Percentiles rank a stretch among this genome's conserved stretches.
These are phyloP conservation scores for Puma concolor DNA, from an alignment of 2,113 vertebrate species.

Conservation along the genomic window DNA sequence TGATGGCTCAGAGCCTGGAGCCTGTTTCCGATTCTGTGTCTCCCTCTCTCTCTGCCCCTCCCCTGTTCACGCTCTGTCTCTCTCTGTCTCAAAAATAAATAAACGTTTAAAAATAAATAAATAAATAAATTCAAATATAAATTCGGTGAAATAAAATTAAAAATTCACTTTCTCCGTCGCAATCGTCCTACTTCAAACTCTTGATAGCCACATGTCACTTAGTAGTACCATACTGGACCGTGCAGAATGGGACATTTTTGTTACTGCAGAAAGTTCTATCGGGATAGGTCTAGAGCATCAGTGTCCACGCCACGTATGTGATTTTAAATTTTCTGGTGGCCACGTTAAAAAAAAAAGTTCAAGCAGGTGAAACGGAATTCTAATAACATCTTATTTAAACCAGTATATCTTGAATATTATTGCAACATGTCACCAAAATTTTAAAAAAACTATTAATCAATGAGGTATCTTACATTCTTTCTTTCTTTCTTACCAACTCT, in stretches of 20 bases:
- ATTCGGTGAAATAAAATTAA: not conserved
- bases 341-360: not conserved
- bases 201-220: accelerated
- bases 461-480: not conserved
- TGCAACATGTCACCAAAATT: not conserved
- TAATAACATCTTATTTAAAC: not conserved
- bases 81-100: no score
- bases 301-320: not conserved
- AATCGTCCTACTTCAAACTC: not conserved
- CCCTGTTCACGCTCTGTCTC: no score
- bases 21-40: no score
- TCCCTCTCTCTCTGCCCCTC: no score
- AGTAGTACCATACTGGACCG: not conserved
- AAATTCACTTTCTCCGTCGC: not conserved
- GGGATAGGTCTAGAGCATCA: not conserved
- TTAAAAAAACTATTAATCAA: not conserved
- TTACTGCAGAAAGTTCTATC: not conserved
- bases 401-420: not conserved
- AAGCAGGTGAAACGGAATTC: not conserved
- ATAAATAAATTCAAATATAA: not conserved
- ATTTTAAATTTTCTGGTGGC: not conserved
- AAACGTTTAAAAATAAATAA: no score
- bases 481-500: not conserved
- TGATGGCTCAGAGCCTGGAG: no score
- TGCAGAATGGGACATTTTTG: accelerated